Percentiles rank a stretch among this genome's conserved stretches.
Conservation (phyloP, 2,888 invertebrate species). For the Nasonia oneida region DNA sequence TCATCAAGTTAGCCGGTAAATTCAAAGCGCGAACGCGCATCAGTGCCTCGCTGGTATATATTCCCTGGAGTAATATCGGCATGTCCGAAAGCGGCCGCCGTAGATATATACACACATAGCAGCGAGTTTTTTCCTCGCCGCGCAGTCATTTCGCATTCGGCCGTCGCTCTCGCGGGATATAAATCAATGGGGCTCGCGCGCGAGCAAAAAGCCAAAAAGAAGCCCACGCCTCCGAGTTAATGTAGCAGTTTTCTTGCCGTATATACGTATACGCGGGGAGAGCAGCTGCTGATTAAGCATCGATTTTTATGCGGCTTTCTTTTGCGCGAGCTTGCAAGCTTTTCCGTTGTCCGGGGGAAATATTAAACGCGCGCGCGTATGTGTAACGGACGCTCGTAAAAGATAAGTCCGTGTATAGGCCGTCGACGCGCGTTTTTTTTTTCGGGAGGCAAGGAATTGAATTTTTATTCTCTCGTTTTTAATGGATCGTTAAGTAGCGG, state of each 20-base stretch:
- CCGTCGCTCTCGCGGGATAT: conserved; percentile 9
- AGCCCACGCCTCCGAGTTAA: background rate
- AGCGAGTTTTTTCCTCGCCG: background rate
- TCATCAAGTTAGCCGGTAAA: background rate
- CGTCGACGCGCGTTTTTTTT: background rate
- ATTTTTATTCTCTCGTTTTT: background rate
- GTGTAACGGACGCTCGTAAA: background rate
- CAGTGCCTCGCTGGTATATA: background rate
- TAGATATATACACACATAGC: background rate
- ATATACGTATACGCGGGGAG: background rate
- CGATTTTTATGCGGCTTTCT: conserved; percentile 15
- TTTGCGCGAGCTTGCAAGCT: background rate
- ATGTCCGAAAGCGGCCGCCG: background rate
- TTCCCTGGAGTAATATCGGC: too few relatives aligned
- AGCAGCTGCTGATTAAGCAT: conserved; percentile 21
- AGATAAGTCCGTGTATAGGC: background rate
- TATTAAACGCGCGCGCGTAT: conserved; percentile 7
- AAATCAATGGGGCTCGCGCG: background rate
- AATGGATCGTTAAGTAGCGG: background rate
- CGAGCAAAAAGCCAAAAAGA: background rate
- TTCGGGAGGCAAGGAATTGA: background rate
- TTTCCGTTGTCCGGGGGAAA: conserved; percentile 4
- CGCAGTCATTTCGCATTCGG: background rate
- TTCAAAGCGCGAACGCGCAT: background rate
- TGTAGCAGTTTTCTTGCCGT: conserved; percentile 3